A percentile compares a stretch with the other conserved stretches of the same genome.
phyloP scores from a whole-genome alignment of 1,140 invertebrate genomes.

The Atopsyche davidsoni region DNA sequence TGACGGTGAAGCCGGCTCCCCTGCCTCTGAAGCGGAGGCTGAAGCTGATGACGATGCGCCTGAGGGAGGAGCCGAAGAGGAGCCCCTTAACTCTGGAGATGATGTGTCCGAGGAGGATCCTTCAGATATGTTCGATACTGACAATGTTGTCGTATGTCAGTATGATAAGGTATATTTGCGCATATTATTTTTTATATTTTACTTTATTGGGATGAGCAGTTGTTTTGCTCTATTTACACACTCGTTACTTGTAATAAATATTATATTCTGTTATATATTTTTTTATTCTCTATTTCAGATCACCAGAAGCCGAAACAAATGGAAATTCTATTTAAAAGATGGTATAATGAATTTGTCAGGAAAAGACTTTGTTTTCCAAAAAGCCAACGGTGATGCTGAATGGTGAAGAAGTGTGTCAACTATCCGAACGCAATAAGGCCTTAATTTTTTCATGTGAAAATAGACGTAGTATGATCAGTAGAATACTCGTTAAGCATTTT shows the following conservation, averaged over 20 bases:
- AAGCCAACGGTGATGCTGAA: conserved; percentile 97
- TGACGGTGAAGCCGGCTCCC: conserved; percentile 63
- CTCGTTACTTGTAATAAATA: neutral
- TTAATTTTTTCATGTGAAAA: no score
- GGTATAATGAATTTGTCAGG: conserved; percentile 99
- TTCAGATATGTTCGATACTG: conserved; percentile 91
- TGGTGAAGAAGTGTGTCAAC: conserved; percentile 66
- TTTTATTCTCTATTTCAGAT: conserved; percentile 62
- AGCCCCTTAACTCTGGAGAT: conserved; percentile 92
- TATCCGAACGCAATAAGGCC: conserved; percentile 6
- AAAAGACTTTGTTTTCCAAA: conserved; percentile 98
- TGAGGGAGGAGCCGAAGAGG: conserved; percentile 76
- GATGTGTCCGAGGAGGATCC: conserved; percentile 97
- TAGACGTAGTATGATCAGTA: no score
- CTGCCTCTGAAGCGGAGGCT: conserved; percentile 69
- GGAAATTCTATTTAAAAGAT: conserved; percentile 99
- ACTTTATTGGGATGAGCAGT: neutral
- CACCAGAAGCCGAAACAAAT: conserved; percentile 93
- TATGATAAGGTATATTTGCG: conserved; percentile 83
- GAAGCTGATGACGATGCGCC: conserved; percentile 59
- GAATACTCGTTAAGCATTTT: no score
- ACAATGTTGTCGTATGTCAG: conserved; percentile 98
- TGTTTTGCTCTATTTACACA: neutral
- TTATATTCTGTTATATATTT: neutral
- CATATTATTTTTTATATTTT: neutral